Evolutionary conservation across 2,888 invertebrate species (phyloP).

Genomic region (Lasioglossum figueresi): DNA sequence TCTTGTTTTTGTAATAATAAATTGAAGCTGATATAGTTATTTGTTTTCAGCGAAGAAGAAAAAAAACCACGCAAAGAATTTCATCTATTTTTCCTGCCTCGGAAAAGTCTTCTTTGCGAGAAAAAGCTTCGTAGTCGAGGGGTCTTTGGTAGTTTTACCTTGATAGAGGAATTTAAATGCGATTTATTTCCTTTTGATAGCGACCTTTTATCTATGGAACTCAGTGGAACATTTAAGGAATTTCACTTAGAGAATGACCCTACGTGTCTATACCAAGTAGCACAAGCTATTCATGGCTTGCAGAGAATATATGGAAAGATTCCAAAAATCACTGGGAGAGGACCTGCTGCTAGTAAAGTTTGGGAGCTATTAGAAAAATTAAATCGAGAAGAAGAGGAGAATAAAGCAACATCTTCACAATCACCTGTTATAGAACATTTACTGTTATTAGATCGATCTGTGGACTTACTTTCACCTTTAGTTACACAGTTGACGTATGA

Average conservation of each 20-base stretch:
- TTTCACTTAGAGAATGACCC: conserved; percentile 95
- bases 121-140: conserved; percentile 93
- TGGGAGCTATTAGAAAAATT: conserved; percentile 93
- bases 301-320: conserved; percentile 96
- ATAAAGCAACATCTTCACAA: conserved; percentile 85
- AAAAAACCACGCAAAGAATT: conserved; percentile 88
- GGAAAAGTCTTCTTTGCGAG: conserved; percentile 93
- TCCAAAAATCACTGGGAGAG: conserved; percentile 95
- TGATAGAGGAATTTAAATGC: conserved; percentile 93
- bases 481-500: conserved; percentile 98
- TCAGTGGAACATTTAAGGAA: conserved; percentile 92
- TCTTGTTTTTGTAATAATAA: not conserved
- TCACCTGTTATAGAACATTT: conserved; percentile 92
- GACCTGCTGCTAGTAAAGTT: conserved; percentile 93
- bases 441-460: conserved; percentile 94
- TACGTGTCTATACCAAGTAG: conserved; percentile 93
- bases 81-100: conserved; percentile 95
- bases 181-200: conserved; percentile 96
- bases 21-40: not conserved
- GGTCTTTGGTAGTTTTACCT: conserved; percentile 90
- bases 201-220: conserved; percentile 96
- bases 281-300: conserved; percentile 93
- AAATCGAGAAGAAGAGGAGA: conserved; percentile 86
- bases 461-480: conserved; percentile 96
- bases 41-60: conserved; percentile 83